Conservation (phyloP, 2,797 vertebrate species). For the Premnoplex brunnescens region DNA sequence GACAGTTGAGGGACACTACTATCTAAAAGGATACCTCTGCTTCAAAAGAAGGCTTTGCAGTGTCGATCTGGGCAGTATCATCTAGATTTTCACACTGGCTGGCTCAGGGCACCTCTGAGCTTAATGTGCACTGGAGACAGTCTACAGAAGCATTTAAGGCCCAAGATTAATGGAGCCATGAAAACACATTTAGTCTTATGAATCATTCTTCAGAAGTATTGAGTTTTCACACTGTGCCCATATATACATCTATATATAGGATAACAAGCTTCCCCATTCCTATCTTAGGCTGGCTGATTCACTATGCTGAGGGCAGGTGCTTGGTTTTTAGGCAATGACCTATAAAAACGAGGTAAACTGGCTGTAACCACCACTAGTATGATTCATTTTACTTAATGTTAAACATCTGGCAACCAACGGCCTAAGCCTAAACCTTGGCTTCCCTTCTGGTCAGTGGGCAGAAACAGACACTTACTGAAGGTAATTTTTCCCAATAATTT, state of each 20-base stretch:
- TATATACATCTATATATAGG: not conserved
- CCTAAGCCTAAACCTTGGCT: not conserved
- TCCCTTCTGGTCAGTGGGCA: not conserved
- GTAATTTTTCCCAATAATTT: not conserved
- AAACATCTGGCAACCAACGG: not conserved
- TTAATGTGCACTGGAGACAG: not conserved
- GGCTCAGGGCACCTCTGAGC: not conserved
- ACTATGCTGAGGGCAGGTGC: not conserved
- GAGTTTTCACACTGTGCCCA: not conserved
- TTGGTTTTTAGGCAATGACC: not conserved
- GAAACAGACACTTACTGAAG: not conserved
- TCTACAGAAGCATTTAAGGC: not conserved
- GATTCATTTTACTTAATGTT: not conserved
- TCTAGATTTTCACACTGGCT: not conserved
- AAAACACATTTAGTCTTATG: not conserved
- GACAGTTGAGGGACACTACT: not conserved
- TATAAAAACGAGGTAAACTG: not conserved
- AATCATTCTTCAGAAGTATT: constrained; percentile 12
- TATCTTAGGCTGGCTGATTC: constrained; percentile 2
- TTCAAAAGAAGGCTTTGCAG: not conserved
- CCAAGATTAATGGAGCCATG: not conserved
- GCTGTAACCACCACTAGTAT: not conserved
- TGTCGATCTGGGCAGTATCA: not conserved
- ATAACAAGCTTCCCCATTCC: not conserved
- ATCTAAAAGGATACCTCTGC: not conserved